phyloP scores from a whole-genome alignment of 2,797 vertebrate species.

The Alectoris magna region DNA sequence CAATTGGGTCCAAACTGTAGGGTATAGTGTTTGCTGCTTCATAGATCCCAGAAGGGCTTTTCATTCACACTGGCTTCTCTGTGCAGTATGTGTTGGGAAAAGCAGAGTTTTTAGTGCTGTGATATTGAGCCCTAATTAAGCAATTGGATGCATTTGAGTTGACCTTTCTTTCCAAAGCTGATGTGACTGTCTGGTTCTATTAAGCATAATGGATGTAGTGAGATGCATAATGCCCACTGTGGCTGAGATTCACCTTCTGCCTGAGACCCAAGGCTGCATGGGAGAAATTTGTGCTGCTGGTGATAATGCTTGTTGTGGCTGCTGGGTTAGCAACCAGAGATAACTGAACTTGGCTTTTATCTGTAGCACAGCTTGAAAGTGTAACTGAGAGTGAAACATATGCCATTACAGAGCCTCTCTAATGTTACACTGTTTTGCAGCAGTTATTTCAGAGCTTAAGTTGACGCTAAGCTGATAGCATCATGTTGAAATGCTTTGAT shows the following conservation, averaged over 20 bases:
- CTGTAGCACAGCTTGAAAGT: background rate
- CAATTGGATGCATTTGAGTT: background rate
- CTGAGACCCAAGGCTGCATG: background rate
- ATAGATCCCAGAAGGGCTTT: background rate
- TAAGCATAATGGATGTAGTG: background rate
- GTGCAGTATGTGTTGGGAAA: background rate
- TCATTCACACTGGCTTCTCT: background rate
- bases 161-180: background rate
- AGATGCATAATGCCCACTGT: background rate
- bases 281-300: background rate
- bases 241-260: conserved; percentile 16
- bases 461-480: background rate
- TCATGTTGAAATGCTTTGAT: accelerated
- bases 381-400: background rate
- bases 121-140: background rate
- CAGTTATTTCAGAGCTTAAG: background rate
- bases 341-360: background rate
- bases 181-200: background rate
- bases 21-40: background rate
- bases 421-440: background rate
- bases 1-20: background rate
- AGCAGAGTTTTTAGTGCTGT: background rate
- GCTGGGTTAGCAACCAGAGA: background rate
- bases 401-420: background rate
- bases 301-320: background rate